These are phyloP conservation scores for Cololabis saira DNA, from an alignment of 2,113 vertebrate species.

Conservation along the genomic window DNA sequence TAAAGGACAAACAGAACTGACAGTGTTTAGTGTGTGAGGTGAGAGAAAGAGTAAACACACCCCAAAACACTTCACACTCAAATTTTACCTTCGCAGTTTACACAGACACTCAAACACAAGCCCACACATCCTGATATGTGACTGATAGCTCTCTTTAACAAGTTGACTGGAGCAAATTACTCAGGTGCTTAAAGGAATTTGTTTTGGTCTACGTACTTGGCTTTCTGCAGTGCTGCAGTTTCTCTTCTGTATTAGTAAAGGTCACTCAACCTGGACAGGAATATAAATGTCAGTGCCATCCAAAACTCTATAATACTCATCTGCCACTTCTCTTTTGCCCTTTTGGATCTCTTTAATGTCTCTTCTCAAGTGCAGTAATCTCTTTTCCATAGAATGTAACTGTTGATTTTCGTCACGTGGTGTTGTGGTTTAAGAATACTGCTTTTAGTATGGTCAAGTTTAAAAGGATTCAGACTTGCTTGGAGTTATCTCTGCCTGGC, in stretches of 20 bases:
- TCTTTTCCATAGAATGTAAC: no score
- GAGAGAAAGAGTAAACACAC: conserved; percentile 17
- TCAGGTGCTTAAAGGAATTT: conserved; percentile 1
- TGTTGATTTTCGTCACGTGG: no score
- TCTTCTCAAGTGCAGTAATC: no score
- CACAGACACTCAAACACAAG: conserved; percentile 4
- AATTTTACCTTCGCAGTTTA: conserved; percentile 1
- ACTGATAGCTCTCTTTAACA: neutral
- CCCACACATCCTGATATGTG: rapidly evolving
- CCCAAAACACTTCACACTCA: conserved; percentile 19
- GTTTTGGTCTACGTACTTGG: neutral
- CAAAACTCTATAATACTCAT: conserved; percentile 8
- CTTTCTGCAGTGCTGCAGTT: neutral
- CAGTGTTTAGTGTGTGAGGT: conserved; percentile 28
- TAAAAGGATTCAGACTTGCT: no score
- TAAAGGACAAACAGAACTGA: conserved; percentile 55
- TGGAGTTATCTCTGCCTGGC: no score
- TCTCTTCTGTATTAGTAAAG: neutral
- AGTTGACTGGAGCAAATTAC: conserved; percentile 8
- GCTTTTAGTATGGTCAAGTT: no score
- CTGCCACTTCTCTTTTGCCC: neutral
- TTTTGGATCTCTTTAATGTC: no score
- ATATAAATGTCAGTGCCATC: conserved; percentile 3
- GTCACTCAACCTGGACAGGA: neutral
- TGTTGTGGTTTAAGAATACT: no score